These are phyloP conservation scores for Gadopsis marmoratus DNA, from an alignment of 2,797 vertebrate genomes.

Conservation along the genomic window DNA sequence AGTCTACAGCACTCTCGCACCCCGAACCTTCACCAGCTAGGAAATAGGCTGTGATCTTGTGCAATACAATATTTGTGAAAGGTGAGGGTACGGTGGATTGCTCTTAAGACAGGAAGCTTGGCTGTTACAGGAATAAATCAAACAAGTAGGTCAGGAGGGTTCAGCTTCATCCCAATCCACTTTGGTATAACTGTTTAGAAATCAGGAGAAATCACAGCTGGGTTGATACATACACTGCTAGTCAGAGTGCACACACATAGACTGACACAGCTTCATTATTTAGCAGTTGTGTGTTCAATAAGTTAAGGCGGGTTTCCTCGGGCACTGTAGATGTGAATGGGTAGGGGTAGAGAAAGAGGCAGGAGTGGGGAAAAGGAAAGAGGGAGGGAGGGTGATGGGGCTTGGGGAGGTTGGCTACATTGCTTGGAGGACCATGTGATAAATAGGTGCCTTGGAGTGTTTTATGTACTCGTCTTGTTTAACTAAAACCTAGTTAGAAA, in stretches of 20 bases:
- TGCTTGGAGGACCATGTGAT: constrained; percentile 67
- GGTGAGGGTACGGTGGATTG: constrained; percentile 30
- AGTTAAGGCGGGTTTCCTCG: constrained; percentile 56
- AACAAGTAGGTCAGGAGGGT: constrained; percentile 62
- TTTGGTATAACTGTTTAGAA: constrained; percentile 65
- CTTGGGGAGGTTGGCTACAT: constrained; percentile 36
- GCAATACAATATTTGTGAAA: constrained; percentile 66
- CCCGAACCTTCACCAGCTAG: background rate
- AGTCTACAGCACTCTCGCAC: constrained; percentile 24
- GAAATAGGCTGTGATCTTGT: constrained; percentile 52
- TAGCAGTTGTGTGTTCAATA: constrained; percentile 56
- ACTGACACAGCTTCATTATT: constrained; percentile 59
- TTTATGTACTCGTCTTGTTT: constrained; percentile 66
- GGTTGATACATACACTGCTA: constrained; percentile 36
- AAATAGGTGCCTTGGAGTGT: constrained; percentile 69
- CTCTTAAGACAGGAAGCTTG: constrained; percentile 62
- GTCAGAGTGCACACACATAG: constrained; percentile 1
- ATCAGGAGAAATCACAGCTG: constrained; percentile 61
- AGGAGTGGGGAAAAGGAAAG: constrained; percentile 11
- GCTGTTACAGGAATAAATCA: constrained; percentile 73
- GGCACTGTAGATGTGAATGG: constrained; percentile 46
- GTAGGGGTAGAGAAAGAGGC: constrained; percentile 27
- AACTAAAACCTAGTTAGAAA: constrained; percentile 77
- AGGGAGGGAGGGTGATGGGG: constrained; percentile 9
- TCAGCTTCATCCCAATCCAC: constrained; percentile 57